Conservation (phyloP, 2,113 vertebrate genomes). For the Grallaria varia region DNA sequence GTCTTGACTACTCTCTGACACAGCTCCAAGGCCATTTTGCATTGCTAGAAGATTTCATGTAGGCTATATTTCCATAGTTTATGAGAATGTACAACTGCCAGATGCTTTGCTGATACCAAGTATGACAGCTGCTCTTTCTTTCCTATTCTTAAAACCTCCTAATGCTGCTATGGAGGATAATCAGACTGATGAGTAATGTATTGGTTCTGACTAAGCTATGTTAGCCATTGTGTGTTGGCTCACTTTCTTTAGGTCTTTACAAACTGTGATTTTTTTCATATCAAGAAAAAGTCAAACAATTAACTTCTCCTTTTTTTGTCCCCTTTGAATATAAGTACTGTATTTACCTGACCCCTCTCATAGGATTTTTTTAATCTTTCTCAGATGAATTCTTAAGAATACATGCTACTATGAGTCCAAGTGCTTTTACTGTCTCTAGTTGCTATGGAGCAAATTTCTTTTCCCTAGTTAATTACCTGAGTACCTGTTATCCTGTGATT, state of each 20-base stretch:
- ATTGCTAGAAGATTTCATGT: not conserved
- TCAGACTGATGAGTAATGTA: not conserved
- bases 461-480: not conserved
- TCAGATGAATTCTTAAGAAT: not conserved
- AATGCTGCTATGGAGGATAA: not conserved
- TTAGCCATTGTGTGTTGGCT: not conserved
- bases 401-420: not conserved
- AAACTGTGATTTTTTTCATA: not conserved
- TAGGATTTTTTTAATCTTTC: not conserved
- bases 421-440: not conserved
- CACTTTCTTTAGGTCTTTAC: not conserved
- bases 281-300: rapidly evolving
- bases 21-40: not conserved
- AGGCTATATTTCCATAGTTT: not conserved
- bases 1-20: not conserved
- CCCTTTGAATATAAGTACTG: not conserved
- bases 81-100: not conserved
- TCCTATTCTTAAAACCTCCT: not conserved
- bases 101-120: not conserved
- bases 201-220: not conserved
- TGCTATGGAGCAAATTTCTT: not conserved
- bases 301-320: not conserved
- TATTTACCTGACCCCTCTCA: not conserved
- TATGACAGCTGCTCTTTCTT: not conserved
- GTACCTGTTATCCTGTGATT: not conserved